Evolutionary conservation across 2,888 invertebrate species (phyloP), one percentile per base, ranked within the genome.

Genomic region (Heteromyza rotundicornis): DNA sequence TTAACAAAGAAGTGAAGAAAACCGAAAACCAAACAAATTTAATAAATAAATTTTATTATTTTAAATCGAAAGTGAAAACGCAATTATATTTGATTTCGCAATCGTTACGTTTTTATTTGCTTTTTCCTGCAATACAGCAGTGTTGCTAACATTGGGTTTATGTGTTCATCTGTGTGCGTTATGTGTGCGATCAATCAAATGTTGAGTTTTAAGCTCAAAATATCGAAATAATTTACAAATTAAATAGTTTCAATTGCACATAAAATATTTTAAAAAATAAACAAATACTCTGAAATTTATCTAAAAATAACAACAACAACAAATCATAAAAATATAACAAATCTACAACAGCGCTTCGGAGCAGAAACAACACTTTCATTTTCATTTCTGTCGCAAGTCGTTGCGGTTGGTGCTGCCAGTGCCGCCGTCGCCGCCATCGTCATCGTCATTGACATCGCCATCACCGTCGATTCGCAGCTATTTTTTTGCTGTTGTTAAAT

Each of bases 331-430:
- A 20, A n/a, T n/a, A n/a, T n/a, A n/a, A n/a, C n/a, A n/a, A n/a
- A n/a, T n/a, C n/a, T n/a, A 5, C 47, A 47, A 3, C 17, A 47
- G 20, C 47, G 19, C 17, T n/a, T n/a, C n/a, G n/a, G n/a, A 32
- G 40, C 51, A 36, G 36, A 50, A 58, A 52, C 52, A 74, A 72
- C 73, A 74, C 75, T 74, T 74, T 74, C 74, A 73, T 74, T 74
- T 74, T 74, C 73, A 68, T 68, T 62, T 65, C 64, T 70, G 61
- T 60, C 60, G 47, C 40, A 40, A 40, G 14, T 40, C 54, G 54
- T 58, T 60, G 62, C 56, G 16, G 44, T 52, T 49, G 53, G 40
- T 53, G n/a, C n/a, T 55, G 55, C 23, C 47, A 22, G 35, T n/a
- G n/a, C 22, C 16, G n/a, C 20, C 12, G n/a, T 17, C 35, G 57